These are phyloP conservation scores for Seira ritae DNA, from an alignment of 2,888 invertebrate species.

Conservation along the genomic window DNA sequence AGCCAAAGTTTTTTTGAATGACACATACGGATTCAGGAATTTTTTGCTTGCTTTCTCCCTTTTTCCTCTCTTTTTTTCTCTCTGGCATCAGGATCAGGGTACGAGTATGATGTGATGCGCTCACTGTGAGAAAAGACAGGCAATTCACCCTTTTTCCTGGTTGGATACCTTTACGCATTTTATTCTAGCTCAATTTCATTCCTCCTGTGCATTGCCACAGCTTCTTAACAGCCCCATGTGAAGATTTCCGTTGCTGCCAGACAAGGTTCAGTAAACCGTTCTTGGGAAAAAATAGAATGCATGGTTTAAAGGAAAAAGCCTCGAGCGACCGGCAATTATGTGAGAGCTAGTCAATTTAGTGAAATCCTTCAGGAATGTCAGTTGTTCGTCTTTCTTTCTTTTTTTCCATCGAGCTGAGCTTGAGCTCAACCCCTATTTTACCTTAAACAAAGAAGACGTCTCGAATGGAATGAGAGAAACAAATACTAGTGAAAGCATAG, in stretches of 20 bases:
- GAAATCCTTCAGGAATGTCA: slow-evolving; percentile 62
- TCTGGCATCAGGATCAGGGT: no score
- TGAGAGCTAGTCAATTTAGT: slow-evolving; percentile 66
- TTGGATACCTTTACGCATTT: slow-evolving; percentile 19
- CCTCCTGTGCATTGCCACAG: slow-evolving; percentile 4
- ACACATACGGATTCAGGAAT: slow-evolving; percentile 44
- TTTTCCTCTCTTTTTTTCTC: slow-evolving; percentile 9
- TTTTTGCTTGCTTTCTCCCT: slow-evolving; percentile 30
- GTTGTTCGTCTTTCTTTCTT: slow-evolving; percentile 52
- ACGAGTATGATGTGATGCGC: no score
- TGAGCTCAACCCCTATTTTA: no score
- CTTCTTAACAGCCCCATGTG: not conserved
- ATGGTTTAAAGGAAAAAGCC: slow-evolving; percentile 30
- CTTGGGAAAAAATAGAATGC: no score
- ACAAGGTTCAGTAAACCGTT: not conserved
- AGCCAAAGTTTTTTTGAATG: slow-evolving; percentile 44
- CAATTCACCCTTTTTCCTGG: slow-evolving; percentile 43
- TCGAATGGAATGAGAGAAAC: no score
- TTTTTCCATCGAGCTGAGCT: not conserved
- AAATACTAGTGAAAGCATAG: no score
- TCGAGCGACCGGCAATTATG: slow-evolving; percentile 55
- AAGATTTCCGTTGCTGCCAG: not conserved
- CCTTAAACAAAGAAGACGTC: no score
- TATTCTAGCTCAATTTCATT: slow-evolving; percentile 17
- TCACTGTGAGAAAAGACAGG: slow-evolving; percentile 17